Percentiles rank a stretch among this genome's conserved stretches.
phyloP scores from a whole-genome alignment of 2,888 invertebrate species.

The Lottia gigantea region DNA sequence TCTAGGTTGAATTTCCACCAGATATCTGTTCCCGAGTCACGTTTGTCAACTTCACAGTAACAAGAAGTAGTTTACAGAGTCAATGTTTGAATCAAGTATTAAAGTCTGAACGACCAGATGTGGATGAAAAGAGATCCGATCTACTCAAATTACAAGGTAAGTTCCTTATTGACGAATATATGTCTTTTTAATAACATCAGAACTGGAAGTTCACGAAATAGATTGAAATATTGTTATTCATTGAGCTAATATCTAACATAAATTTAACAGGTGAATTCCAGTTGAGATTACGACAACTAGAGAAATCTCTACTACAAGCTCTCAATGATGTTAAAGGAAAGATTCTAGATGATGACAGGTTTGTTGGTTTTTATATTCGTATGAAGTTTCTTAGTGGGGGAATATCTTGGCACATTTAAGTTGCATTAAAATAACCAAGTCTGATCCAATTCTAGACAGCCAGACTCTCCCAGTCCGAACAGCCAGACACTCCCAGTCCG shows the following conservation, averaged over 20 bases:
- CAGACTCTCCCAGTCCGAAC: too few relatives aligned
- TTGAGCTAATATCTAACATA: too few relatives aligned
- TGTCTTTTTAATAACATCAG: too few relatives aligned
- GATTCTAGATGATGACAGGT: conserved; percentile 92
- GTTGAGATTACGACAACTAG: conserved; percentile 91
- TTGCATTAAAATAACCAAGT: too few relatives aligned
- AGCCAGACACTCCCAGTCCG: too few relatives aligned
- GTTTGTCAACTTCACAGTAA: conserved; percentile 99
- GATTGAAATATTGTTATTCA: too few relatives aligned
- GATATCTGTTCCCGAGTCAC: conserved; percentile 99
- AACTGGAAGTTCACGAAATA: too few relatives aligned
- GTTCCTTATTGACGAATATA: background rate
- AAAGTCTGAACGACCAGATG: conserved; percentile 97
- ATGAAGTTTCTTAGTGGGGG: too few relatives aligned
- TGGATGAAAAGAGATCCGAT: conserved; percentile 98
- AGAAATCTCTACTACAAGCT: conserved; percentile 95
- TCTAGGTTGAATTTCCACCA: conserved; percentile 91
- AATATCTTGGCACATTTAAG: too few relatives aligned
- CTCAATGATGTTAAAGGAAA: conserved; percentile 99
- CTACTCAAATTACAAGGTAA: conserved; percentile 91
- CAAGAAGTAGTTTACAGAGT: conserved; percentile 94
- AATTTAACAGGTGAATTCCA: conserved; percentile 99
- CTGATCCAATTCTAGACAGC: too few relatives aligned
- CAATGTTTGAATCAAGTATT: conserved; percentile 92
- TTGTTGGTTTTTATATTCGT: too few relatives aligned